phyloP scores from a whole-genome alignment of 2,888 invertebrate species.

The Lutraria lutraria region DNA sequence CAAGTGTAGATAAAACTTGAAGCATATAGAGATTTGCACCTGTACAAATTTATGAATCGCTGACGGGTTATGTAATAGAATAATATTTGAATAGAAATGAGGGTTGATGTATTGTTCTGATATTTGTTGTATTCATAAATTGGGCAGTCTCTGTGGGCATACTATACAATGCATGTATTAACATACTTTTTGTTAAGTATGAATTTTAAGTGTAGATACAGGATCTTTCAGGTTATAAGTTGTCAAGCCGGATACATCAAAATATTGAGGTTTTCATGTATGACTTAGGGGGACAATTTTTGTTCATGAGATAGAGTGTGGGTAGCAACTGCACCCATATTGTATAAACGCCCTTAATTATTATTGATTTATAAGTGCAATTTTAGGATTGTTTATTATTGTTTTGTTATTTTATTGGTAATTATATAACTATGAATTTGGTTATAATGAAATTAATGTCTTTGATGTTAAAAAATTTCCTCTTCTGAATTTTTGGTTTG shows the following conservation, averaged over 20 bases:
- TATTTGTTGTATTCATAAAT: constrained; percentile 11
- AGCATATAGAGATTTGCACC: constrained; percentile 46
- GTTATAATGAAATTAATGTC: neutral
- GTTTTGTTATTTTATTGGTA: neutral
- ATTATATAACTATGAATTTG: neutral
- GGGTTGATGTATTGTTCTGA: neutral
- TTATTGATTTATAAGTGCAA: neutral
- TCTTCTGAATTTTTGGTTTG: no score
- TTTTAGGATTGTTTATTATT: neutral
- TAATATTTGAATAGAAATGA: constrained; percentile 3
- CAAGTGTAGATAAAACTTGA: constrained; percentile 1
- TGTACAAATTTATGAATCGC: constrained; percentile 34
- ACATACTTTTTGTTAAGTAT: neutral
- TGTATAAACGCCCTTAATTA: neutral
- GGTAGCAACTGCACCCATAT: neutral
- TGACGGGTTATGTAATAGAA: constrained; percentile 21
- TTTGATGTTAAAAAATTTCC: neutral
- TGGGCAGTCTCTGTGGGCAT: constrained; percentile 19
- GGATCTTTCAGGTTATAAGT: neutral
- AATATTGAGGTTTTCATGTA: constrained; percentile 3
- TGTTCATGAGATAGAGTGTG: neutral
- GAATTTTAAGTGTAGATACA: neutral
- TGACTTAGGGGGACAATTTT: neutral
- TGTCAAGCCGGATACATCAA: constrained; percentile 7
- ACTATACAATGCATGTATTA: constrained; percentile 11